phyloP scores from a whole-genome alignment of 2,888 invertebrate genomes.

The Dicranocentrus wangi region DNA sequence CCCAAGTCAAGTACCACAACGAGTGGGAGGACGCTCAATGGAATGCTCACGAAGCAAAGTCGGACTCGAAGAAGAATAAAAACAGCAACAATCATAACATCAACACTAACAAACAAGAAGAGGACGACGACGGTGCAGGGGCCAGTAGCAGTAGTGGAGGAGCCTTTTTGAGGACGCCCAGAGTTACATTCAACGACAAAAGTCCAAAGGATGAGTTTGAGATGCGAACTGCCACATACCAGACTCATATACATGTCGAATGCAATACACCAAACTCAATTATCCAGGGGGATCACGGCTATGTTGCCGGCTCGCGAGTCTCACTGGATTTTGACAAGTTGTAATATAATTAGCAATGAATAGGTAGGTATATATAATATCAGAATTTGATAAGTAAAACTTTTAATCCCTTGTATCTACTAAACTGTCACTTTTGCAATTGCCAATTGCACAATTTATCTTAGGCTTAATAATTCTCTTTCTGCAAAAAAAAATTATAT shows the following conservation, averaged over 20 bases:
- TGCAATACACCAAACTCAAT: constrained; percentile 44
- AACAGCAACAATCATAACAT: background rate
- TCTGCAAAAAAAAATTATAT: too few relatives aligned
- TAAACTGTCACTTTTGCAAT: too few relatives aligned
- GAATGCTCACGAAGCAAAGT: constrained; percentile 5
- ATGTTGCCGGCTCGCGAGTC: constrained; percentile 48
- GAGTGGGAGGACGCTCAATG: constrained; percentile 30
- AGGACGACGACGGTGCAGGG: background rate
- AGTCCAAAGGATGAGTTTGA: constrained; percentile 10
- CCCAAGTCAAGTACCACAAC: constrained; percentile 45
- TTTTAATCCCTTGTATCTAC: too few relatives aligned
- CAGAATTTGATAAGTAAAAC: too few relatives aligned
- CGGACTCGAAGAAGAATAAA: background rate
- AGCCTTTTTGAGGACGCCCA: background rate
- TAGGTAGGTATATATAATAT: too few relatives aligned
- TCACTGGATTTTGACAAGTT: constrained; percentile 40
- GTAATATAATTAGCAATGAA: too few relatives aligned
- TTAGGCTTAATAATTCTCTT: too few relatives aligned
- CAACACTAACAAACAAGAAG: background rate
- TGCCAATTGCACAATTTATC: too few relatives aligned
- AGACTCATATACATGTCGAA: constrained; percentile 39
- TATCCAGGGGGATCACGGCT: constrained; percentile 55
- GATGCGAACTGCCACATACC: constrained; percentile 14
- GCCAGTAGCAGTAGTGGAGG: background rate
- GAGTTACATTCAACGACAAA: background rate